Evolutionary conservation across 1,140 invertebrate species (phyloP).

Genomic region (Melitaea cinxia): DNA sequence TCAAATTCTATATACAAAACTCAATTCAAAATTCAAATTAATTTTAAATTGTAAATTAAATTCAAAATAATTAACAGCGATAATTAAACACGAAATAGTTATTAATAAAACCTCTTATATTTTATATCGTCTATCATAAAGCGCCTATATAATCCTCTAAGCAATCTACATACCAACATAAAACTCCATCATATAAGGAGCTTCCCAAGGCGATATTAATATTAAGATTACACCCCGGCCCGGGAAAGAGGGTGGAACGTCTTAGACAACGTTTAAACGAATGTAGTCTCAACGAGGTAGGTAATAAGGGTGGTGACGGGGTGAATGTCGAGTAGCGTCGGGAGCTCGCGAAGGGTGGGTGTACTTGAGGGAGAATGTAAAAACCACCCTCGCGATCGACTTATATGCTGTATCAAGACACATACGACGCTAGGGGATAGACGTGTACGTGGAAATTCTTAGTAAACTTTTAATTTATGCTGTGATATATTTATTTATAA

Average conservation of each 20-base stretch:
- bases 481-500: neutral
- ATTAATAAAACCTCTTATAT: slow-evolving; percentile 2
- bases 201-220: slow-evolving; percentile 78
- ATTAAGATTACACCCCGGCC: slow-evolving; percentile 75
- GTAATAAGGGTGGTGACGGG: slow-evolving; percentile 35
- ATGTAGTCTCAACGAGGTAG: slow-evolving; percentile 16
- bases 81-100: neutral
- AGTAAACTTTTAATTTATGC: neutral
- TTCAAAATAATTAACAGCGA: too few species aligned
- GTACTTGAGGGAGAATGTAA: slow-evolving; percentile 77
- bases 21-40: too few species aligned
- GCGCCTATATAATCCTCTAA: slow-evolving; percentile 61
- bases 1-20: too few species aligned
- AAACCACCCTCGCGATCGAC: slow-evolving; percentile 81
- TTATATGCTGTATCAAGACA: slow-evolving; percentile 81
- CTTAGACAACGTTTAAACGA: slow-evolving; percentile 17
- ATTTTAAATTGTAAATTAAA: too few species aligned
- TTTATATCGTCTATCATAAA: slow-evolving; percentile 49
- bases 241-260: slow-evolving; percentile 47
- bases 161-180: slow-evolving; percentile 61
- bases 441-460: slow-evolving; percentile 37
- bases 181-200: slow-evolving; percentile 69
- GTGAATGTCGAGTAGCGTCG: slow-evolving; percentile 25
- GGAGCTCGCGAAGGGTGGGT: slow-evolving; percentile 57
- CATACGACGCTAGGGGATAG: slow-evolving; percentile 33